Base-by-base conservation (phyloP, 2,797 vertebrate genomes). In the Ctenosaura bakeri region DNA sequence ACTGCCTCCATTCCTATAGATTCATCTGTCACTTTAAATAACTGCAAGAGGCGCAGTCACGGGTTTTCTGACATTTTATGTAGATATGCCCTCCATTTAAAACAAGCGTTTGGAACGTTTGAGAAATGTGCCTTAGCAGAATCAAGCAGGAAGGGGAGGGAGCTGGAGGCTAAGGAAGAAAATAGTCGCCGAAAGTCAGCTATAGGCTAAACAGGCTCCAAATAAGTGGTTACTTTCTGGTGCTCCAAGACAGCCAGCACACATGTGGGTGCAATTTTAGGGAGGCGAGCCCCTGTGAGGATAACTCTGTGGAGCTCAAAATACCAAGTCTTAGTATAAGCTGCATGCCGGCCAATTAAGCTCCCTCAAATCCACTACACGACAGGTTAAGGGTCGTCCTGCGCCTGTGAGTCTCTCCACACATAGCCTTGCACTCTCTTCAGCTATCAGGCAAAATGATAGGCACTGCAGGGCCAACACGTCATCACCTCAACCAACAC, bases 381-480 rank as follows among this genome's bases (percentile, higher is more conserved):
- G 91, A 89, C 91, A 88, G 79, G 88, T 50, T 83, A 88, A 87
- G 91, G 26, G 90, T 79, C 86, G 83, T 64, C 80, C 64, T 66
- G 38, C 66, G 38, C 56, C 85, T 38, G n/a, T 14, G 14, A 87
- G 74, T 12, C 88, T 94, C 87, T 94, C 93, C 85, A 88, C 92
- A 91, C 93, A 89, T 95, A 91, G 92, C 89, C 88, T 89, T 69
- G 66, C 94, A 93, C 92, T 85, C 94, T 93, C 94, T 93, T 90
- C 83, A 81, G 88, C 93, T 95, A 95, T 94, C 94, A 91, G 89
- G 83, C 38, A 84, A 56, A 85, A 64, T 66, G 81, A 88, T 79
- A 90, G 82, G 74, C 74, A 66, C 64, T 13, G 76, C 91, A 88
- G 88, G 81, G 88, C 80, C 85, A 18, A 87, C 91, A 90, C 93